phyloP scores from a whole-genome alignment of 2,888 invertebrate genomes.

The Callyntrura sp. region DNA sequence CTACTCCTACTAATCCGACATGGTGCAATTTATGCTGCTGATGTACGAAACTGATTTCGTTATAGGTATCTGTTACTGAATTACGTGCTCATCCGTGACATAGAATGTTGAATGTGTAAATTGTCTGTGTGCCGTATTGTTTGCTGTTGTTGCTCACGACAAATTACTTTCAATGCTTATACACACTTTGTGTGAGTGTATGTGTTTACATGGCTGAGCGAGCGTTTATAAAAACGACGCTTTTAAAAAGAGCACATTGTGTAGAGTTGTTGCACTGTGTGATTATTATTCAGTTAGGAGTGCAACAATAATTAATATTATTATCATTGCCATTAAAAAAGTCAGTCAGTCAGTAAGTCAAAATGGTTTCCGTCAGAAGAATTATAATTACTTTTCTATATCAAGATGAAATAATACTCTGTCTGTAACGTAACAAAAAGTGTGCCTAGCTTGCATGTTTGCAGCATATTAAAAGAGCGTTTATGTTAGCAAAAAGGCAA shows the following conservation, averaged over 20 bases:
- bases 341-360: slow-evolving; percentile 71
- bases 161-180: background rate
- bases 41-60: no score
- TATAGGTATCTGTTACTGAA: no score
- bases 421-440: background rate
- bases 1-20: no score
- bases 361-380: slow-evolving; percentile 60
- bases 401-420: background rate
- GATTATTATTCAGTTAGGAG: background rate
- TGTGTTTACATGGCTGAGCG: slow-evolving; percentile 24
- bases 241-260: background rate
- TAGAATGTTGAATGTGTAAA: no score
- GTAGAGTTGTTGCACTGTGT: background rate
- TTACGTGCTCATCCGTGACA: no score
- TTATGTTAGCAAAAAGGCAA: background rate
- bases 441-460: background rate
- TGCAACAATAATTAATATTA: background rate
- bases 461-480: background rate
- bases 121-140: background rate
- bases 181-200: background rate
- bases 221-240: slow-evolving; percentile 25
- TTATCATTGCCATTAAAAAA: slow-evolving; percentile 33
- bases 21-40: no score
- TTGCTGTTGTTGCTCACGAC: background rate
- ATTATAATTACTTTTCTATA: slow-evolving; percentile 24